Base-by-base conservation (phyloP, 2,888 invertebrate genomes). In the Drosophila paranaensis region DNA sequence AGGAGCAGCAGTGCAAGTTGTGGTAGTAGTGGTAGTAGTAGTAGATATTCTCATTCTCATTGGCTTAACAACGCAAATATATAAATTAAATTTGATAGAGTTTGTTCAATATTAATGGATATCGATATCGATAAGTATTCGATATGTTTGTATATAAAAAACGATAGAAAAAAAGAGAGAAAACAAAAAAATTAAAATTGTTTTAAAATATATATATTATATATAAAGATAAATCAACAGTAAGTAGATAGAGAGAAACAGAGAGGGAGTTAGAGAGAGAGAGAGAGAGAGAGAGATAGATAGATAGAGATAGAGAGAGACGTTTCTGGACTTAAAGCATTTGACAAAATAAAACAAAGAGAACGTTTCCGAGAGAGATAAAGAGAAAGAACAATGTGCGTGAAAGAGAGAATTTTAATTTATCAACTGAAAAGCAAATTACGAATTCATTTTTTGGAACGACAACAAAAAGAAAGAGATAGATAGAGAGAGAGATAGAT, bases 41-140 rank as follows among this genome's bases (percentile, higher is more conserved):
- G 91, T 90, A 91, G 91, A 91, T 91, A 91, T 90, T 92, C 92
- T 92, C 91, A 91, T 89, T 91, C 92, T 91, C 90, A 91, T 91
- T 90, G 91, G 91, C 91, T 91, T 90, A 90, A 90, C 90, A 90
- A 88, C 87, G 91, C 90, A 91, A 91, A 91, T 92, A 85, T 90
- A 87, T 81, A 88, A 88, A 88, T 91, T 83, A 88, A 82, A 88
- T 78, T 87, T 77, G 82, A 87, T 84, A 82, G 84, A 84, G 79
- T 81, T 81, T 82, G 39, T 77, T 88, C 76, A 82, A 79, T 79
- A 81, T 88, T 79, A 73, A 79, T 77, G 48, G 2, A 79, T 71
- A 53, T 53, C 39, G 35, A 40, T 54, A 27, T 54, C 71, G 67
- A 70, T 70, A 70, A 60, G 57, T 64, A 69, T 60, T 45, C 33